These are phyloP conservation scores for Talpa occidentalis DNA, from an alignment of 2,113 vertebrate species.

Conservation along the genomic window DNA sequence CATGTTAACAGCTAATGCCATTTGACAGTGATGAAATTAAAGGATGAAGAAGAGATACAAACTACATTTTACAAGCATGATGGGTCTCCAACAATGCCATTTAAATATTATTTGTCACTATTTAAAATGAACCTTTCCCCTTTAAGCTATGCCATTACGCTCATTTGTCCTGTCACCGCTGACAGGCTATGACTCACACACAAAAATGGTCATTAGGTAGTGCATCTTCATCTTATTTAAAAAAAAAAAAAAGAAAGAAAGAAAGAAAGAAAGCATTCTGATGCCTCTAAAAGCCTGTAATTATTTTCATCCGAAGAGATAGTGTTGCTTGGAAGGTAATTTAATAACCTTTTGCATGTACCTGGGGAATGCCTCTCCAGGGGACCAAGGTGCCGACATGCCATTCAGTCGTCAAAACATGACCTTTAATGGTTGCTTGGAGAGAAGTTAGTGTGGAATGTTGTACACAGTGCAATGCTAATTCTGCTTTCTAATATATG, in stretches of 20 bases:
- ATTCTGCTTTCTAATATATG: constrained; percentile 99
- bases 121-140: constrained; percentile 93
- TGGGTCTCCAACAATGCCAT: constrained; percentile 96
- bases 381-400: constrained; percentile 99
- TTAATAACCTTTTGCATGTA: constrained; percentile 99
- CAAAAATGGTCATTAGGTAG: constrained; percentile 99
- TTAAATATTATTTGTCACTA: constrained; percentile 97
- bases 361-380: constrained; percentile 99
- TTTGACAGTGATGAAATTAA: constrained; percentile 91
- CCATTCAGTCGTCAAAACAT: constrained; percentile 99
- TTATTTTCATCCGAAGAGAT: constrained; percentile 99
- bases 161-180: constrained; percentile 98
- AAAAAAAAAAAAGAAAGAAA: constrained; percentile 79
- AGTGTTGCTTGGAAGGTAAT: constrained; percentile 98
- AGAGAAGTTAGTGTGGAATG: constrained; percentile 98
- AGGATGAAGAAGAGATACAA: constrained; percentile 91
- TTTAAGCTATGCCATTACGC: constrained; percentile 97
- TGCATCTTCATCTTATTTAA: constrained; percentile 96
- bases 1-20: constrained; percentile 89
- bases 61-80: constrained; percentile 96
- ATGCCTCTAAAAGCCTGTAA: constrained; percentile 98
- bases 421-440: constrained; percentile 99
- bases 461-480: constrained; percentile 94
- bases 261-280: constrained; percentile 94
- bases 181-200: constrained; percentile 99